These are phyloP conservation scores for Strigops habroptila DNA, from an alignment of 2,113 vertebrate species.

Conservation along the genomic window DNA sequence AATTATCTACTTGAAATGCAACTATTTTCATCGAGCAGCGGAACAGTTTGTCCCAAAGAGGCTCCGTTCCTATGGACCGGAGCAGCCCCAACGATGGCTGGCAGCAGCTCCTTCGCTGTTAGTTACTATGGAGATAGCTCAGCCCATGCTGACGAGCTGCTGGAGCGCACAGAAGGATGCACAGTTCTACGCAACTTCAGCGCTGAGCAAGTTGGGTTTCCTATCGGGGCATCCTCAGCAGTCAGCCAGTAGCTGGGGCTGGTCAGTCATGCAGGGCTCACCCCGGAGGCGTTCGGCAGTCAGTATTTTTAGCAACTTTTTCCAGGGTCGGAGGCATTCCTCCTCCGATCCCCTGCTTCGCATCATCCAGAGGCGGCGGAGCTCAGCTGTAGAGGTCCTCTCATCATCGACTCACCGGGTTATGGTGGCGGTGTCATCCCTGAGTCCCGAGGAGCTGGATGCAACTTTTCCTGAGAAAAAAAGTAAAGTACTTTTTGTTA, in stretches of 20 bases:
- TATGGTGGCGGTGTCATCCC: constrained; percentile 78
- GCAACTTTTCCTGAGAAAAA: constrained; percentile 61
- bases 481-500: constrained; percentile 75
- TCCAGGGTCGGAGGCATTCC: constrained; percentile 77
- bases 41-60: constrained; percentile 63
- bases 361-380: constrained; percentile 70
- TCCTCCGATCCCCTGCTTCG: constrained; percentile 75
- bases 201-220: constrained; percentile 25
- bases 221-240: neutral
- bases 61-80: constrained; percentile 35
- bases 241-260: neutral
- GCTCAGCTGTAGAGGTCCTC: constrained; percentile 77
- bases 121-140: constrained; percentile 84
- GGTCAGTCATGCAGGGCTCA: constrained; percentile 69
- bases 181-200: constrained; percentile 58
- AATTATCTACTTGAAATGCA: constrained; percentile 57
- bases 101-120: constrained; percentile 72
- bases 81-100: constrained; percentile 59
- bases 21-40: constrained; percentile 9
- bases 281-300: constrained; percentile 59
- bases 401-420: constrained; percentile 81
- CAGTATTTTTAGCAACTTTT: constrained; percentile 68
- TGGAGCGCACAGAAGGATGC: constrained; percentile 68
- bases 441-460: constrained; percentile 72
- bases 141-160: constrained; percentile 74